Evolutionary conservation across 23 tunicate genomes (phyloP), one percentile per base, ranked within the genome.

Genomic region (Halocynthia aurantium): DNA sequence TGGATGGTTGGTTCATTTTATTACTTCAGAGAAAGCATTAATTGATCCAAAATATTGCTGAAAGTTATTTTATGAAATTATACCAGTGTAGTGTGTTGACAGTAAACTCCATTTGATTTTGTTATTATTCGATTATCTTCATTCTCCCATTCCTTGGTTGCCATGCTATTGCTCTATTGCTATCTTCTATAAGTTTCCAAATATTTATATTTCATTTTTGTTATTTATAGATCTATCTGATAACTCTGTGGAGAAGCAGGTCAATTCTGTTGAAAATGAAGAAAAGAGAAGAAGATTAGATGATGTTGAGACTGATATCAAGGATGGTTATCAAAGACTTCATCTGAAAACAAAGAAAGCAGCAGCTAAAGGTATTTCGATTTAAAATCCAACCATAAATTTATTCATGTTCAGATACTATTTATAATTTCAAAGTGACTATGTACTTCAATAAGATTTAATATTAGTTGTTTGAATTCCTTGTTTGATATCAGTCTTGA

Each of bases 241-340:
- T 58, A 80, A 80, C 44, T 71, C 83, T 6, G 76, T 80, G 5
- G 83, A 80, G 12, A 80, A 80, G 76, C 75, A 69, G 52, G 64
- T 69, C n/a, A 51, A 68, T 17, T 13, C 50, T 7, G 83, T 69
- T 15, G 76, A 69, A n/a, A 9, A 52, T 10, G 20, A 53, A n/a
- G 65, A 70, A 22, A 69, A 80, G 57, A 53, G 49, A 51, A 50
- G 40, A 53, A 50, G 55, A 68, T 22, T 80, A n/a, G 22, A 61
- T 13, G 77, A 80, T n/a, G 15, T 80, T 8, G 17, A 51, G 18
- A 76, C 7, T 69, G 83, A 80, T 51, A 80, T 80, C 8, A 69
- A 52, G 56, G 64, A 68, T 18, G 75, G 83, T 40, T 80, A 80
- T 69, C 76, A 80, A 21, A 17, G 83, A 8, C 19, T 80, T 22